Base-by-base conservation (phyloP, 2,113 vertebrate genomes). In the Macquaria ambigua region DNA sequence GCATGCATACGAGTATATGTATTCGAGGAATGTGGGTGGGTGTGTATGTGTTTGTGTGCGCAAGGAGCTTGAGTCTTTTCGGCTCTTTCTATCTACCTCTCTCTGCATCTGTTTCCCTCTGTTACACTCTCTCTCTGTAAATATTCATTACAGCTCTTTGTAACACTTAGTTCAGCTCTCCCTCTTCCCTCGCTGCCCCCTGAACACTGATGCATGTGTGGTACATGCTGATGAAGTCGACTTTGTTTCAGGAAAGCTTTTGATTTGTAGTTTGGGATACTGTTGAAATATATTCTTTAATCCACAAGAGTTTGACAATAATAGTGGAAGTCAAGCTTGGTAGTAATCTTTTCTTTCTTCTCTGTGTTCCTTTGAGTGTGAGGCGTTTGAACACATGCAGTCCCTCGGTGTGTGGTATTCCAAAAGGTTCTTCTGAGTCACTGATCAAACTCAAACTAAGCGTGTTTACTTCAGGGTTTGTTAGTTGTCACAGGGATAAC, bases 131-230 rank as follows among this genome's bases (percentile, higher is more conserved):
- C 70, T 74, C 20, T 53, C n/a, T 78, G 50, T 85, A 83, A 87
- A 83, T 88, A 85, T 85, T 82, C 86, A 85, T 74, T 52, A 69
- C 37, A 15, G 53, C 63, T 83, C 78, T 82, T 88, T 85, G 86
- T 72, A 77, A 75, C 81, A 85, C 83, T 88, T 76, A 73, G 79
- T 83, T 86, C 82, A 79, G 70, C 75, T 79, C 79, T 71, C 52
- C 18, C n/a, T n/a, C n/a, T 72, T 76, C 61, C 53, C 58, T 50
- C 1, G 6, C 81, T 4, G 71, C 52, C 48, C 18, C 70, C 74
- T 28, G 53, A 81, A 77, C 31, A 31, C 67, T 23, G 50, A 52
- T 15, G 58, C 53, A 34, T 83, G 72, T 58, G 43, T 25, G 74
- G 21, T 58, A 77, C 82, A 72, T 87, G 69, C 73, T 79, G 80